Evolutionary conservation across 2,888 invertebrate species (phyloP), one percentile per base, ranked within the genome.

Genomic region (Apotomis turbidana): DNA sequence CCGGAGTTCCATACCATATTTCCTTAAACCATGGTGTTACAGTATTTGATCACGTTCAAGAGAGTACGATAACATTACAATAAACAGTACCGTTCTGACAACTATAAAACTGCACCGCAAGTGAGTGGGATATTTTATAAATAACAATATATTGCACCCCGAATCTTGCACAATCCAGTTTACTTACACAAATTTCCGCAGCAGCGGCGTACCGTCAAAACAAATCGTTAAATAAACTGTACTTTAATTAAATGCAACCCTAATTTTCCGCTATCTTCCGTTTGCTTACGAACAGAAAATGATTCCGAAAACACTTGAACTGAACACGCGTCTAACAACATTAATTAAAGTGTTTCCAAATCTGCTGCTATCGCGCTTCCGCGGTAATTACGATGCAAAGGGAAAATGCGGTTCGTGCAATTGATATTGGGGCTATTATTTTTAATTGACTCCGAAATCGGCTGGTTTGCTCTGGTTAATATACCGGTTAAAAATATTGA

Each of bases 291-390:
- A 81, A 83, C 81, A 80, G 82, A 82, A 84, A 85, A 86, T 84
- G 81, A 81, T 82, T 84, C 80, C 76, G 78, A 85, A 87, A 86
- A 85, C 86, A 86, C 81, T 86, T 83, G 77, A 85, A 84, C 79
- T 76, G 80, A 86, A 87, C 89, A 90, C 89, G 88, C 89, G 87
- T 90, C 88, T 87, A 88, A 87, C 88, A 87, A 90, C 89, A 88
- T 90, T 91, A 89, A 92, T 93, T 91, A 91, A 88, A 90, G 87
- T 88, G 88, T 87, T 89, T 83, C 90, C 87, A 90, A 91, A 93
- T 90, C 89, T 88, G 87, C 88, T 80, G 86, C 87, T 90, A 91
- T 92, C 91, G 86, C 87, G 86, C 87, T 91, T 91, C 91, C 91
- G 87, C 75, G 78, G 76, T 89, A 90, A 93, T 92, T 93, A 91